Evolutionary conservation across 2,888 invertebrate species (phyloP), one percentile per base, ranked within the genome.

Genomic region (Erebia epiphron): DNA sequence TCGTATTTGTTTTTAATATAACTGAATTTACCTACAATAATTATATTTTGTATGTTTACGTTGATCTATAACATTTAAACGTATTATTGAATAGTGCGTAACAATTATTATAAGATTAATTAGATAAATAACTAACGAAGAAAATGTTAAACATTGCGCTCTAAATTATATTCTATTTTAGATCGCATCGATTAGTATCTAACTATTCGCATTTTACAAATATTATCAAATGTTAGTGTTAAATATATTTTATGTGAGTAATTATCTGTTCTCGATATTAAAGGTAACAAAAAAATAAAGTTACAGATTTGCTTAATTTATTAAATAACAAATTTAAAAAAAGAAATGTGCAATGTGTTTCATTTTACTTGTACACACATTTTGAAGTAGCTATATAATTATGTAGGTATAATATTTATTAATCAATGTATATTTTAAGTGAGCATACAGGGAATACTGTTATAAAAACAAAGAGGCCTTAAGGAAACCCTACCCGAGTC

Each of bases 1-100:
- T 88, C 89, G 86, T 86, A 76, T 82, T 77, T 80, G 60, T 70
- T 61, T 52, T 52, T n/a, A 21, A 26, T 58, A 61, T 82, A 72
- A 73, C 64, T 57, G 56, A 56, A 67, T 71, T 61, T 67, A 54
- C 10, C 11, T 64, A 64, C 50, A 58, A 49, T 67, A 21, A 71
- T 70, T 68, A 57, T 64, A 56, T 66, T 66, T n/a, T 18, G 13
- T 16, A 52, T 69, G 71, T 71, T 71, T 67, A 73, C 71, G 71
- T 46, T 56, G 61, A 63, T 35, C 13, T 68, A 67, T 69, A 71
- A 73, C 70, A 61, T 61, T 1, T 11, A 46, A 61, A 52, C 11
- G 26, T 49, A 57, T 57, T 13, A 35, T 13, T 57, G 35, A 57
- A 18, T 68, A 56, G 61, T 68, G 62, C 54, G 41, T 46, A 62